Base-by-base conservation (phyloP, 2,888 invertebrate species). In the Anticlea derivata region DNA sequence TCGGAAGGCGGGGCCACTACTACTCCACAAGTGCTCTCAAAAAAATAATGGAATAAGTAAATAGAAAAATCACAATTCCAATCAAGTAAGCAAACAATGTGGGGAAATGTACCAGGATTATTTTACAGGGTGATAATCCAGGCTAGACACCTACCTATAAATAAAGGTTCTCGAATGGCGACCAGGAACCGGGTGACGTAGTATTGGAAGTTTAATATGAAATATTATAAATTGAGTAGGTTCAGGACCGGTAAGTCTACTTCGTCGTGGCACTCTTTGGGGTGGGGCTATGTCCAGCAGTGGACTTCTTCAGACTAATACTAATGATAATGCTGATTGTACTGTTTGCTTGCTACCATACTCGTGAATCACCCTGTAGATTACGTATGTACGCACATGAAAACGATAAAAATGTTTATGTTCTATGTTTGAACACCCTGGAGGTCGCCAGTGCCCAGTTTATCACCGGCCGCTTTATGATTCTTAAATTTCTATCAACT, bases 21-120 rank as follows among this genome's bases (percentile, higher is more conserved):
- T n/a, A n/a, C n/a, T n/a, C n/a, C n/a, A n/a, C n/a, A n/a, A n/a
- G n/a, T n/a, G n/a, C 67, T 70, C 69, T 78, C 78, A 73, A 79
- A 80, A 76, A 68, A 75, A 69, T 78, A 80, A 80, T 74, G 63
- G 67, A 71, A 74, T 73, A 68, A 64, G 77, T 75, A 86, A 86
- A 88, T 85, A 86, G 77, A 86, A 84, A 80, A 76, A 77, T 82
- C 86, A 86, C 86, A 85, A 83, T 81, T 81, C 83, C 87, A 88
- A 88, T 88, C 87, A 85, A 82, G 78, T 82, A 62, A 62, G 86
- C 78, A 85, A 86, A 88, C 83, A 87, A 66, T 43, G 26, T 20
- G n/a, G 29, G 27, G 22, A 29, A 34, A 26, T 26, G 17, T 38
- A 38, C 35, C 5, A 11, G 35, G 11, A 22, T 30, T 23, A 23